Conservation (phyloP, 2,888 invertebrate species). For the Cantharis nigra region DNA sequence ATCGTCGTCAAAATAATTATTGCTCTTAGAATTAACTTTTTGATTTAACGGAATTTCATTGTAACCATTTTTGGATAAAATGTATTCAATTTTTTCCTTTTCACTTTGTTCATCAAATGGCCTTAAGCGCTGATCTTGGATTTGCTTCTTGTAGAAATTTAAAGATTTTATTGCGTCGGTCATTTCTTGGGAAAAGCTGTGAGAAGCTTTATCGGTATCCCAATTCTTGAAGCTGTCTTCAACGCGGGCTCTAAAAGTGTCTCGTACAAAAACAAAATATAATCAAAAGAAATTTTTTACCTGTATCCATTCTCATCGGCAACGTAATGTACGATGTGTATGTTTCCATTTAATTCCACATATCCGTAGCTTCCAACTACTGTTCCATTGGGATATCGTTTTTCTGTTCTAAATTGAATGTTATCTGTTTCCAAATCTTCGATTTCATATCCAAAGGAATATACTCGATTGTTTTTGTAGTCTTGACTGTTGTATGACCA, state of each 20-base stretch:
- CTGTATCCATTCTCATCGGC: slow-evolving; percentile 72
- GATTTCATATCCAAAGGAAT: slow-evolving; percentile 74
- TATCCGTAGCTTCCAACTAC: slow-evolving; percentile 75
- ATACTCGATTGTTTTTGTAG: slow-evolving; percentile 63
- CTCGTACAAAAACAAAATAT: background rate
- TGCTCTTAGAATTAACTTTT: background rate
- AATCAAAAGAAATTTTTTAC: slow-evolving; percentile 49
- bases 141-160: slow-evolving; percentile 20
- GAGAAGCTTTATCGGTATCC: background rate
- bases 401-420: slow-evolving; percentile 72
- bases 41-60: background rate
- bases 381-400: slow-evolving; percentile 71
- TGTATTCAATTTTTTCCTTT: slow-evolving; percentile 9
- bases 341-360: slow-evolving; percentile 65
- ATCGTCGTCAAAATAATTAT: background rate
- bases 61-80: background rate
- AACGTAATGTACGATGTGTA: slow-evolving; percentile 65
- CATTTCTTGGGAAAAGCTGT: slow-evolving; percentile 29
- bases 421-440: slow-evolving; percentile 68
- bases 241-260: slow-evolving; percentile 31
- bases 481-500: slow-evolving; percentile 14
- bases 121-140: slow-evolving; percentile 28
- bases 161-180: slow-evolving; percentile 23
- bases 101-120: slow-evolving; percentile 24
- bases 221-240: slow-evolving; percentile 28